Conservation (phyloP, 2,113 vertebrate genomes). For the Cottus gobio region DNA sequence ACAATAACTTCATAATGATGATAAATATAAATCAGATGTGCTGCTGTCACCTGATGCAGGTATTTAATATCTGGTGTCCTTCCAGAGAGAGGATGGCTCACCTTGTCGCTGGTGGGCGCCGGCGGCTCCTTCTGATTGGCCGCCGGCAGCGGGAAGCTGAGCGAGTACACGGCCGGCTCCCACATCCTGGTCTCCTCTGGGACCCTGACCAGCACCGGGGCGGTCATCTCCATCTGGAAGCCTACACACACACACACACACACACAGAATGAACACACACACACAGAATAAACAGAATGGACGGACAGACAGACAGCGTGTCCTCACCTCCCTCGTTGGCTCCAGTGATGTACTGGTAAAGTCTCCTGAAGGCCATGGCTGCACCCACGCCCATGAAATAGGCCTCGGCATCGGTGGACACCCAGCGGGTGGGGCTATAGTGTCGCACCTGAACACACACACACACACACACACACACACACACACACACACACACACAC, state of each 20-base stretch:
- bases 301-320: background rate
- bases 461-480: conserved; percentile 18
- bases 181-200: conserved; percentile 81
- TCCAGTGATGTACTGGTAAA: conserved; percentile 85
- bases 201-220: conserved; percentile 83
- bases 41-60: no score
- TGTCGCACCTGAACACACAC: conserved; percentile 78
- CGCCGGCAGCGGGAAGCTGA: conserved; percentile 82
- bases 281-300: background rate
- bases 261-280: background rate
- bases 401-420: conserved; percentile 83
- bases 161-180: conserved; percentile 82
- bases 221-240: conserved; percentile 83
- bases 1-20: no score
- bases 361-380: conserved; percentile 84
- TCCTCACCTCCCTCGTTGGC: conserved; percentile 77
- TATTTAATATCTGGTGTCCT: no score
- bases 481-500: conserved; percentile 21
- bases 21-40: no score
- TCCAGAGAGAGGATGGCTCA: conserved; percentile 34
- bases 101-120: conserved; percentile 81
- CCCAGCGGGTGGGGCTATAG: conserved; percentile 83
- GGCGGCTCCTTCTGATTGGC: conserved; percentile 80
- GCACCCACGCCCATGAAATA: conserved; percentile 85
- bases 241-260: conserved; percentile 51